Conservation (phyloP, 2,113 vertebrate genomes). For the Microcebus griseorufus region DNA sequence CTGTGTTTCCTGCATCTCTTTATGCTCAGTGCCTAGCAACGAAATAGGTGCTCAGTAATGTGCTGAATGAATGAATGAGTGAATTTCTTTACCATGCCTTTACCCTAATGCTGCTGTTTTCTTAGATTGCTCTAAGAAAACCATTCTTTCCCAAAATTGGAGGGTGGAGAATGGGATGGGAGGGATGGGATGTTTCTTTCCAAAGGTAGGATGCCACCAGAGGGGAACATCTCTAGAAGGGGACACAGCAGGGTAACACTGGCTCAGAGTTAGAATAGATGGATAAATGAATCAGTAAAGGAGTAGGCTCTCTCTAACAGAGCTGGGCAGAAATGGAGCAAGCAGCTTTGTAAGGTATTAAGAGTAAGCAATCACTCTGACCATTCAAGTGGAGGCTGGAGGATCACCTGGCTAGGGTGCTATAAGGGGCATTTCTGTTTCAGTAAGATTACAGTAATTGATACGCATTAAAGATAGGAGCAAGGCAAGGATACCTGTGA, state of each 20-base stretch:
- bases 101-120: background rate
- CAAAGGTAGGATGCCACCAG: background rate
- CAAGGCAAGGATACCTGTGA: background rate
- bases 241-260: background rate
- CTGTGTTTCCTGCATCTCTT: background rate
- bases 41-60: background rate
- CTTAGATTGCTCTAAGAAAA: constrained; percentile 9
- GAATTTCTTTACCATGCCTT: background rate
- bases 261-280: background rate
- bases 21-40: background rate
- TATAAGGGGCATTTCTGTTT: background rate
- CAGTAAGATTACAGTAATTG: background rate
- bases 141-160: background rate
- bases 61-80: background rate
- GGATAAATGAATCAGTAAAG: background rate
- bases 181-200: background rate
- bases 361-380: background rate
- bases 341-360: background rate
- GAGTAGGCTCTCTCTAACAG: background rate
- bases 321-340: background rate
- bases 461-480: background rate
- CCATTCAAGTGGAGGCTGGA: background rate
- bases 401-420: background rate
- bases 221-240: background rate
- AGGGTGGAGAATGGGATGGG: background rate